Percentiles rank a stretch among this genome's conserved stretches.
phyloP scores from a whole-genome alignment of 1,140 invertebrate genomes.

The Hylaeus volcanicus region DNA sequence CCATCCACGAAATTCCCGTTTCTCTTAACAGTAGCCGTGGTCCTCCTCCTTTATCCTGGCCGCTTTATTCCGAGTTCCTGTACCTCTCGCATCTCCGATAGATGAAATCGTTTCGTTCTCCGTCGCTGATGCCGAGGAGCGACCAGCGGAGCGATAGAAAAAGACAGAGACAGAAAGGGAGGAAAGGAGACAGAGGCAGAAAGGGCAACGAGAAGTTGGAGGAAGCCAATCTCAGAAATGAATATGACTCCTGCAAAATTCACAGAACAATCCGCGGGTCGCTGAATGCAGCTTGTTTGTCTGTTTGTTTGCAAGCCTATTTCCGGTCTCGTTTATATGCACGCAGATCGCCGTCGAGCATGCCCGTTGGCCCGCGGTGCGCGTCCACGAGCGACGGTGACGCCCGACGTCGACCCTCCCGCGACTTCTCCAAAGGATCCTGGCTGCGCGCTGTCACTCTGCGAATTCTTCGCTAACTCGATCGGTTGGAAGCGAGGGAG shows the following conservation, averaged over 20 bases:
- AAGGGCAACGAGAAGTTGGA: conserved; percentile 58
- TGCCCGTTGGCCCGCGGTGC: conserved; percentile 36
- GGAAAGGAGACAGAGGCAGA: conserved; percentile 6
- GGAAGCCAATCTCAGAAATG: conserved; percentile 76
- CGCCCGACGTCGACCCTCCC: neutral
- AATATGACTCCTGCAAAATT: conserved; percentile 77
- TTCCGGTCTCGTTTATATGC: conserved; percentile 75
- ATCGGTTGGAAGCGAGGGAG: too few species aligned
- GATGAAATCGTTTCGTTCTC: conserved; percentile 53
- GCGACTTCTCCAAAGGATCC: neutral
- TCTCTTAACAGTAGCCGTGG: neutral
- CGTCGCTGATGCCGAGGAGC: conserved; percentile 28
- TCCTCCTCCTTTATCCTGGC: conserved; percentile 41
- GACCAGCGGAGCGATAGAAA: conserved; percentile 15
- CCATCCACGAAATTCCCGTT: conserved; percentile 11
- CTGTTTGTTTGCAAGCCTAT: conserved; percentile 75
- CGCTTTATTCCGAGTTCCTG: conserved; percentile 38
- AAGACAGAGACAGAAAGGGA: neutral
- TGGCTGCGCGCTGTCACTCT: neutral
- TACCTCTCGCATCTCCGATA: conserved; percentile 47
- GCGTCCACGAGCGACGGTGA: neutral
- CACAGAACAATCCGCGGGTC: conserved; percentile 67
- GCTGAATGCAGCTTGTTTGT: conserved; percentile 69
- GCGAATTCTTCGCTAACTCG: too few species aligned
- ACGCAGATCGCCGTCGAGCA: conserved; percentile 55